Conservation (phyloP, 2,888 invertebrate genomes). For the Pegoplata infirma region DNA sequence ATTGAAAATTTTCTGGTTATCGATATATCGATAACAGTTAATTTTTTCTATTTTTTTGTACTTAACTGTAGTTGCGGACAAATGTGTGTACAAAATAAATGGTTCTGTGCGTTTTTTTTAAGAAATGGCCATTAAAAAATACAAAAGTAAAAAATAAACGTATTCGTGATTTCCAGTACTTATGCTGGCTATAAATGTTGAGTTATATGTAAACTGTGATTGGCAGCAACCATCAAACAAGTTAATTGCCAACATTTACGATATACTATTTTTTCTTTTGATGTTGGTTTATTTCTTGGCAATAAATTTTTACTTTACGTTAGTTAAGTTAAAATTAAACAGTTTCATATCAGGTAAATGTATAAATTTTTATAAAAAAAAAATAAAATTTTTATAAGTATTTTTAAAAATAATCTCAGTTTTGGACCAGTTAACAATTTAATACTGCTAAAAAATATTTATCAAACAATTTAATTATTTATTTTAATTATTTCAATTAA, state of each 20-base stretch:
- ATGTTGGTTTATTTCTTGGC: constrained; percentile 31
- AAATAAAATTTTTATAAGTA: too few relatives aligned
- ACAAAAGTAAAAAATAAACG: too few relatives aligned
- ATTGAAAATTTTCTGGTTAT: too few relatives aligned
- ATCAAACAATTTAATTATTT: too few relatives aligned
- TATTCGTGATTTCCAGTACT: constrained; percentile 59
- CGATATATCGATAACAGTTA: too few relatives aligned
- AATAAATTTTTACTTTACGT: constrained; percentile 38
- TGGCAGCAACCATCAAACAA: constrained; percentile 61
- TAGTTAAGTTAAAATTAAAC: neutral
- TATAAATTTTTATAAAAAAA: too few relatives aligned
- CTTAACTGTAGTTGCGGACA: neutral
- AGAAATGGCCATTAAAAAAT: neutral
- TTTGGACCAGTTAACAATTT: too few relatives aligned
- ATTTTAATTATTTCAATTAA: too few relatives aligned
- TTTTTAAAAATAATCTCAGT: too few relatives aligned
- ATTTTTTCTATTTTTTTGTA: neutral
- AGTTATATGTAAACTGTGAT: constrained; percentile 50
- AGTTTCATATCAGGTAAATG: neutral
- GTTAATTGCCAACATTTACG: constrained; percentile 55
- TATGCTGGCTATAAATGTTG: constrained; percentile 57
- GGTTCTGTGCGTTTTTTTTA: neutral
- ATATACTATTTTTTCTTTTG: constrained; percentile 3
- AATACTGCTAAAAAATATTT: too few relatives aligned
- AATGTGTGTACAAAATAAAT: neutral